Conservation (phyloP, 1,140 invertebrate species). For the Diabrotica undecimpunctata region DNA sequence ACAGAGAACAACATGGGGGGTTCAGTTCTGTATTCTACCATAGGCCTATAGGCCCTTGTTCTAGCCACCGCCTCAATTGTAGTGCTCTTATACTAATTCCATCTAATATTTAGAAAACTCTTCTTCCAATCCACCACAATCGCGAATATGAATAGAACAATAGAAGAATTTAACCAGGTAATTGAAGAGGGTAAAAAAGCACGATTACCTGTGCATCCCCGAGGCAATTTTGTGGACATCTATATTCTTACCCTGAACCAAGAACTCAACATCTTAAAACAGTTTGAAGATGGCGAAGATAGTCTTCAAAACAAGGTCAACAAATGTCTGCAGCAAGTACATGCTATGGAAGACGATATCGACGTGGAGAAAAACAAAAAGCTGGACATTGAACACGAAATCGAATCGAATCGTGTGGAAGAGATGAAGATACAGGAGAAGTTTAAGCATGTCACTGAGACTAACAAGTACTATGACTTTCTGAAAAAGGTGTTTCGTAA, state of each 20-base stretch:
- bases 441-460: conserved; percentile 57
- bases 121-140: conserved; percentile 49
- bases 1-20: too few relatives aligned
- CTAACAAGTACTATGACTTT: conserved; percentile 72
- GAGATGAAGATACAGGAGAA: conserved; percentile 38
- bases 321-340: conserved; percentile 56
- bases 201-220: conserved; percentile 59
- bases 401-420: conserved; percentile 29
- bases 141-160: conserved; percentile 53
- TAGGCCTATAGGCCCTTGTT: too few relatives aligned
- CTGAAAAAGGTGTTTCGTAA: conserved; percentile 74
- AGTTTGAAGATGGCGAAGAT: conserved; percentile 71
- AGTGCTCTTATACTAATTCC: too few relatives aligned
- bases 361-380: conserved; percentile 23
- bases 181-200: conserved; percentile 59
- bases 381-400: conserved; percentile 22
- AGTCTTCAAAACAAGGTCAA: conserved; percentile 55
- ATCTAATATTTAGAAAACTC: not conserved
- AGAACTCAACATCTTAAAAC: conserved; percentile 71
- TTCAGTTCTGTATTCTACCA: too few relatives aligned
- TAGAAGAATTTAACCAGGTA: conserved; percentile 64
- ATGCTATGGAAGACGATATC: conserved; percentile 47
- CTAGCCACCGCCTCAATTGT: too few relatives aligned
- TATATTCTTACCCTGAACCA: conserved; percentile 73
- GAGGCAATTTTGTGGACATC: conserved; percentile 61